Evolutionary conservation across 2,888 invertebrate species (phyloP).

Genomic region (Cinara cedri): DNA sequence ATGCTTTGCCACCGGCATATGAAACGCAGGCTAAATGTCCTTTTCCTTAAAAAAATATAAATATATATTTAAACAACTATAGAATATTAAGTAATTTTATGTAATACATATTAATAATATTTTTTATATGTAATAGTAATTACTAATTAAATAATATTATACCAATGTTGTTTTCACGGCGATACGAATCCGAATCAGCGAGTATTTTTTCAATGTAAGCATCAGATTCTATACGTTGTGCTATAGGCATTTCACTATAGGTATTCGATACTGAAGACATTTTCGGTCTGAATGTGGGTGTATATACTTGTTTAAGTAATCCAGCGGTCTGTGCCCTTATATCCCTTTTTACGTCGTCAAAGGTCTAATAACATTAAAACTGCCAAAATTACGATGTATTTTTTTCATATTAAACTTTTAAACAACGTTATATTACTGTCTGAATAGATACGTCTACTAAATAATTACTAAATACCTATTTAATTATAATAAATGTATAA

Average conservation of each 20-base stretch:
- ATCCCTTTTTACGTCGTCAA: conserved; percentile 81
- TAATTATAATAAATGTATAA: too few species aligned
- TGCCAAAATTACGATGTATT: not conserved
- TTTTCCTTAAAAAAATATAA: conserved; percentile 68
- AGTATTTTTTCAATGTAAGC: conserved; percentile 67
- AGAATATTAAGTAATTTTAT: not conserved
- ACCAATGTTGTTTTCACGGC: conserved; percentile 44
- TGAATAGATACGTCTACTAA: too few species aligned
- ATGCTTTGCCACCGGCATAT: conserved; percentile 81
- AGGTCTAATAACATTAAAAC: conserved; percentile 68
- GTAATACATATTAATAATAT: not conserved
- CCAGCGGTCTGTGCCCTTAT: conserved; percentile 80
- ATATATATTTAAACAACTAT: not conserved
- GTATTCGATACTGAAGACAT: conserved; percentile 63
- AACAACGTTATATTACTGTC: too few species aligned
- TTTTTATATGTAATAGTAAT: not conserved
- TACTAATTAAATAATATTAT: too few species aligned
- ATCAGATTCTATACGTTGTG: conserved; percentile 72
- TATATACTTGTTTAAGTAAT: conserved; percentile 76
- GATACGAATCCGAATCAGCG: conserved; percentile 41
- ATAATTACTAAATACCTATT: too few species aligned
- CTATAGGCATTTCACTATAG: conserved; percentile 66
- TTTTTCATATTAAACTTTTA: not conserved
- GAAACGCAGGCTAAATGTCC: conserved; percentile 84
- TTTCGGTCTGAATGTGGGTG: conserved; percentile 66